Evolutionary conservation across 2,113 vertebrate genomes (phyloP).

Genomic region (Nerophis lumbriciformis): DNA sequence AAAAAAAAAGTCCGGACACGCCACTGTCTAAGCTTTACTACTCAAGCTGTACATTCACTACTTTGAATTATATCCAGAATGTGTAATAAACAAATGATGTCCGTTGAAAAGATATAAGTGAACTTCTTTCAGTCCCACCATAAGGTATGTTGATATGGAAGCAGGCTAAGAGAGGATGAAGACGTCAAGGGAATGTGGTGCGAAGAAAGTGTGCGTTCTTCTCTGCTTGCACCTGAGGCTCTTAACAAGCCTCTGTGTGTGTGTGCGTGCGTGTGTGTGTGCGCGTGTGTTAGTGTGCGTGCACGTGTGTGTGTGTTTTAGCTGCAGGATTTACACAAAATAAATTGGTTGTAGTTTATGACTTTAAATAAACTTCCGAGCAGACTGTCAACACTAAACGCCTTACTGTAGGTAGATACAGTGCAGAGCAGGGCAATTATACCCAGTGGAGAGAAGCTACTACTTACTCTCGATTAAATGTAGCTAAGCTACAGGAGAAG

Average conservation of each 20-base stretch:
- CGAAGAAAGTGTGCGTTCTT: not conserved
- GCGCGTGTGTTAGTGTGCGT: no score
- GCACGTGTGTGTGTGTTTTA: not conserved
- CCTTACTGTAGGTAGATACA: not conserved
- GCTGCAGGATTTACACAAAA: not conserved
- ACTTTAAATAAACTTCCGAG: conserved; percentile 1
- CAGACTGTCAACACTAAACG: not conserved
- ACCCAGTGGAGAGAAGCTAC: not conserved
- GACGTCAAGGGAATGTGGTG: not conserved
- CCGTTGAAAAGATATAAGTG: no score
- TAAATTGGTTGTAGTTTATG: not conserved
- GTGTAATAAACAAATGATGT: no score
- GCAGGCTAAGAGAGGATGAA: not conserved
- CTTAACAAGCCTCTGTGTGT: not conserved
- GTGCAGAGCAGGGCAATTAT: not conserved
- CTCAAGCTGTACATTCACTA: no score
- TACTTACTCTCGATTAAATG: no score
- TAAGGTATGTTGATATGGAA: not conserved
- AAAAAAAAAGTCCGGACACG: no score
- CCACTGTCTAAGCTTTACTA: no score
- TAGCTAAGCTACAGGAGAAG: no score
- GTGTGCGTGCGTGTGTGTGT: not conserved
- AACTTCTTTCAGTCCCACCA: no score
- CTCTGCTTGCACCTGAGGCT: not conserved
- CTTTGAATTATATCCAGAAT: no score